phyloP scores from a whole-genome alignment of 1,140 invertebrate genomes.

The Leptinotarsa lineolata region DNA sequence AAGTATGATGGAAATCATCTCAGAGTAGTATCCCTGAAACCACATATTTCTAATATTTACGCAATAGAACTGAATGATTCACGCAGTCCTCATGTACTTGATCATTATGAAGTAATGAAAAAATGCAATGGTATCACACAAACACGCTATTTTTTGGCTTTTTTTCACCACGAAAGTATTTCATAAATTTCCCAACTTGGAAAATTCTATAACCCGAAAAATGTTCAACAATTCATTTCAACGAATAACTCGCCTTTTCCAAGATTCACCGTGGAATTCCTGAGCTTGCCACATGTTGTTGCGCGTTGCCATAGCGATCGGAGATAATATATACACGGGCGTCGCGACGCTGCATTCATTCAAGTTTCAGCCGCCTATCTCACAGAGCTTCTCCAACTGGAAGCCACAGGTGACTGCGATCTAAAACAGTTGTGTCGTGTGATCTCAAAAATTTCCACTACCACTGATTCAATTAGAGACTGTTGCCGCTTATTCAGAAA shows the following conservation, averaged over 20 bases:
- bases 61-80: no score
- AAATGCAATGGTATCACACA: no score
- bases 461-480: background rate
- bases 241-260: background rate
- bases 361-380: background rate
- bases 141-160: no score
- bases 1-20: no score
- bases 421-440: conserved; percentile 11
- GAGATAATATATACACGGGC: conserved; percentile 19
- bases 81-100: no score
- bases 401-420: conserved; percentile 16
- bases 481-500: conserved; percentile 3
- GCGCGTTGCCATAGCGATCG: conserved; percentile 15
- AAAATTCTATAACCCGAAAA: no score
- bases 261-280: background rate
- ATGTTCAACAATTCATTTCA: background rate
- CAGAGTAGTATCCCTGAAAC: no score
- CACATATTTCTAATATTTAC: no score
- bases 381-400: background rate
- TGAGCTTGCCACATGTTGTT: conserved; percentile 16
- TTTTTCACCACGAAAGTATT: no score
- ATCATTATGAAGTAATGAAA: no score
- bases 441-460: conserved; percentile 6
- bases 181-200: no score
- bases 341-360: conserved; percentile 16